A percentile compares a stretch with the other conserved stretches of the same genome.
Evolutionary conservation across 2,888 invertebrate genomes (phyloP).

Genomic region (Melipona beecheii): DNA sequence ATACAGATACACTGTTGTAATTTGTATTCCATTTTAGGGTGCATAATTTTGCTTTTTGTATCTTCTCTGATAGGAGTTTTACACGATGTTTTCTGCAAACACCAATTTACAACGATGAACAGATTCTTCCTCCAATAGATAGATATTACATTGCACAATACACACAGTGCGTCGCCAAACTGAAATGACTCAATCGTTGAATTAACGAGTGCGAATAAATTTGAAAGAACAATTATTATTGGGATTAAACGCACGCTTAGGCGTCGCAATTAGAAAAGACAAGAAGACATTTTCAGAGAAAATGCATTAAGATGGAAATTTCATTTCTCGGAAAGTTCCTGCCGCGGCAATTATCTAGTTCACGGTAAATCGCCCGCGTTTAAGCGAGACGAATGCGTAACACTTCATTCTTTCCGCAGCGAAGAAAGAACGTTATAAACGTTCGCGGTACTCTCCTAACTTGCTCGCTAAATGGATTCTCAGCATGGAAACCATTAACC

Average conservation of each 20-base stretch:
- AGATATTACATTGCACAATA: background rate
- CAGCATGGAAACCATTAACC: constrained; percentile 24
- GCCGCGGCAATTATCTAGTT: background rate
- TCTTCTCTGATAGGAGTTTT: too few species aligned
- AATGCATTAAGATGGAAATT: background rate
- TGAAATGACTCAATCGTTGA: too few species aligned
- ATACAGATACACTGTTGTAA: too few species aligned
- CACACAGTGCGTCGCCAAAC: too few species aligned
- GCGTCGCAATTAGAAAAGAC: background rate
- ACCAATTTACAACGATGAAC: fast-evolving
- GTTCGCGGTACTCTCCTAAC: background rate
- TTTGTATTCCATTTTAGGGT: too few species aligned
- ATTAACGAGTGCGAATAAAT: too few species aligned
- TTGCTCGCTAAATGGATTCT: constrained; percentile 1
- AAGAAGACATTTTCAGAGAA: background rate
- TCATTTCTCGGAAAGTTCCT: background rate
- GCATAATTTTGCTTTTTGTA: too few species aligned
- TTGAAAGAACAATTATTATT: too few species aligned
- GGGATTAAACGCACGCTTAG: too few species aligned
- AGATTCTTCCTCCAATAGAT: background rate
- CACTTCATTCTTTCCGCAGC: background rate
- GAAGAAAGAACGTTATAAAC: background rate
- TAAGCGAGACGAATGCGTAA: background rate
- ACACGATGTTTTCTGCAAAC: too few species aligned
- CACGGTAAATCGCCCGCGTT: background rate